Evolutionary conservation across 2,888 invertebrate species (phyloP).

Genomic region (Gastracanthus pulcherrimus): DNA sequence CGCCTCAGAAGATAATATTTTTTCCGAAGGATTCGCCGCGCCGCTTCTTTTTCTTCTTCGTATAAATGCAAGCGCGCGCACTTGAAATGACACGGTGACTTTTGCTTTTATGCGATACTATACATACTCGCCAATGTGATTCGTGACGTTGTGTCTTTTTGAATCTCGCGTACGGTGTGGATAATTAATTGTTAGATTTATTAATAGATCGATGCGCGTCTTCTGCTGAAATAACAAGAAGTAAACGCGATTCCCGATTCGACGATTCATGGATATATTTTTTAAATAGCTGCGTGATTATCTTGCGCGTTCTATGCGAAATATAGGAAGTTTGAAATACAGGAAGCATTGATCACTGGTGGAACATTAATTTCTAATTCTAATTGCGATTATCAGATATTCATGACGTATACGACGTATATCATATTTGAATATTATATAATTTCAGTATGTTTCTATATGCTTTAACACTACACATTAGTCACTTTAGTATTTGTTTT

Average conservation of each 20-base stretch:
- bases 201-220: too few species aligned
- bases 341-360: neutral
- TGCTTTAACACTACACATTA: neutral
- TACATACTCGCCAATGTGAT: neutral
- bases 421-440: neutral
- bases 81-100: constrained; percentile 12
- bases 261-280: too few species aligned
- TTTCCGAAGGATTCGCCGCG: too few species aligned
- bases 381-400: neutral
- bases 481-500: too few species aligned
- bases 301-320: neutral
- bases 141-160: too few species aligned
- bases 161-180: too few species aligned
- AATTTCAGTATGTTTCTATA: neutral
- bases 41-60: too few species aligned
- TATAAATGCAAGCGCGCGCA: too few species aligned
- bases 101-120: neutral
- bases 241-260: too few species aligned
- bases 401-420: neutral
- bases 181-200: too few species aligned
- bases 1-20: too few species aligned
- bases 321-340: neutral
- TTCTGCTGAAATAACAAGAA: too few species aligned
- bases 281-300: neutral
- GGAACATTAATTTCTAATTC: neutral